Percentiles rank a stretch among this genome's conserved stretches.
Conservation (phyloP, 2,888 invertebrate genomes). For the Aricia artaxerxes region DNA sequence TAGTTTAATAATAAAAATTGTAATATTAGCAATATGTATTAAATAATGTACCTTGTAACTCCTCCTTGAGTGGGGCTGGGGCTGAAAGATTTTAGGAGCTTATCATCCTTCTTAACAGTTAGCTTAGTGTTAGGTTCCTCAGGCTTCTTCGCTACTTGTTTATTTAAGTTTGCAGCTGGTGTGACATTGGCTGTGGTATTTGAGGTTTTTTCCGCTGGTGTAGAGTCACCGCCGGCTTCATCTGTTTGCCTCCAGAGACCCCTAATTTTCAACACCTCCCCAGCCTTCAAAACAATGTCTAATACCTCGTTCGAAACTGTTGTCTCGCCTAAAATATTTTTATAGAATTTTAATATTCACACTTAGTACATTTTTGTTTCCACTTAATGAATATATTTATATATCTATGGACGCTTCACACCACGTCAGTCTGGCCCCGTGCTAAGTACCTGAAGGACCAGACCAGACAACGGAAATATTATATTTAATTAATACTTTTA, state of each 20-base stretch:
- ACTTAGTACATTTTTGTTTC: too few relatives aligned
- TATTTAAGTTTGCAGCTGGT: constrained; percentile 53
- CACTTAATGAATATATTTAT: too few relatives aligned
- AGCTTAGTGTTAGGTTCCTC: constrained; percentile 62
- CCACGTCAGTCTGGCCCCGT: too few relatives aligned
- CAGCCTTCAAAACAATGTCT: constrained; percentile 89
- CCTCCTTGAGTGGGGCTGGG: constrained; percentile 58
- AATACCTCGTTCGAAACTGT: constrained; percentile 92
- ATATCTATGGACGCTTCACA: too few relatives aligned
- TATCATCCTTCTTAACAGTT: constrained; percentile 74
- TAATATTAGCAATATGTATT: not conserved
- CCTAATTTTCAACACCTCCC: constrained; percentile 89
- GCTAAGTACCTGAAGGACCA: too few relatives aligned
- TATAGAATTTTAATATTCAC: too few relatives aligned
- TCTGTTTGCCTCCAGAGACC: constrained; percentile 88
- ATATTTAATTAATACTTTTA: too few relatives aligned
- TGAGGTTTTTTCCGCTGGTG: constrained; percentile 58
- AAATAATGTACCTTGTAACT: constrained; percentile 57
- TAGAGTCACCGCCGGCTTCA: constrained; percentile 60
- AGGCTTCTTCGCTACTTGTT: constrained; percentile 58
- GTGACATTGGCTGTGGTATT: constrained; percentile 36
- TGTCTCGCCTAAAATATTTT: constrained; percentile 82
- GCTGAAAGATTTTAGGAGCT: constrained; percentile 67
- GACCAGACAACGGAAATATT: too few relatives aligned
- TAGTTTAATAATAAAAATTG: too few relatives aligned